Base-by-base conservation (phyloP, 1,140 invertebrate species). In the Conus betulinus region DNA sequence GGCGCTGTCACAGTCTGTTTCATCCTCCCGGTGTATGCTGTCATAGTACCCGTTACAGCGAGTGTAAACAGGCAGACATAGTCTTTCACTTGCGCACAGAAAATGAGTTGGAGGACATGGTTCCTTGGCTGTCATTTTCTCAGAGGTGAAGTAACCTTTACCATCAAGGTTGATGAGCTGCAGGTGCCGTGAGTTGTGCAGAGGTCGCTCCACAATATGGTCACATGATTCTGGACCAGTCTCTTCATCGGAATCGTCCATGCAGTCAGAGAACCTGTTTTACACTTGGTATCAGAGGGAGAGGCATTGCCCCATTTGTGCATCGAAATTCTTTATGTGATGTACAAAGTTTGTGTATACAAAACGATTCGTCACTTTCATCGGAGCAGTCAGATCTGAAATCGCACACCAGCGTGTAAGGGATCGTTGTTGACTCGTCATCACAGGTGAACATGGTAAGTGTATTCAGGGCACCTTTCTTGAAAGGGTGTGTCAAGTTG, bases 31-130 rank as follows among this genome's bases (percentile, higher is more conserved):
- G 15, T 23, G 53, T 39, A 39, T 13, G 53, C 83, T 60, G 83
- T 84, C 83, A 55, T 84, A 25, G 25, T 53, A 39, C 63, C 85
- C 89, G 55, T 84, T 84, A 60, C 83, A 84, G 5, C 52, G 53
- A n/a, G 53, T 52, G 83, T 60, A 84, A 8, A 74, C 82, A 20
- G 76, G 60, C 25, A 79, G 25, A 39, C 82, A 74, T 8, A 63
- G 60, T 20, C 52, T 25, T 10, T 25, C 84, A 71, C 39, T 27
- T 23, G 84, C 8, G 27, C 84, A 85, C 15, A 23, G 23, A 27
- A 71, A 85, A n/a, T 85, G 84, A 20, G 84, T 67, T 17, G 25
- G n/a, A 51, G 84, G 84, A 71, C 84, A 85, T 23, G n/a, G 25
- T 5, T 85, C 84, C 17, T 10, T 23, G 6, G 6, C 23, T 39